A percentile compares a stretch with the other conserved stretches of the same genome.
These are phyloP conservation scores for Byasa hedistus DNA, from an alignment of 2,888 invertebrate species.

Conservation along the genomic window DNA sequence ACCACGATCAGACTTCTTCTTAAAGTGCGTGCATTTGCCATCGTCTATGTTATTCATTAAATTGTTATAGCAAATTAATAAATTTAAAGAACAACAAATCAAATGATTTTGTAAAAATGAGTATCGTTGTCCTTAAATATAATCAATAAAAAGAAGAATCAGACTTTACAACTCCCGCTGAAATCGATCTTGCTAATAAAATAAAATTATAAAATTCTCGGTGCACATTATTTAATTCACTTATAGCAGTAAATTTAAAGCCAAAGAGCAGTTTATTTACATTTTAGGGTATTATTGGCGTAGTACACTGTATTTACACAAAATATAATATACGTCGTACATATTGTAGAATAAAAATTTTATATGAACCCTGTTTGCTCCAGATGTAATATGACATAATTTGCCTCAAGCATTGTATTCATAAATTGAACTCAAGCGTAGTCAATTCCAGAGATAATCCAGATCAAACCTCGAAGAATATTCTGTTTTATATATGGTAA, in stretches of 20 bases:
- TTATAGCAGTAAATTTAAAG: neutral
- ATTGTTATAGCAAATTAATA: too few relatives aligned
- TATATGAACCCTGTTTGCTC: neutral
- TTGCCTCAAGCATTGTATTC: conserved; percentile 9
- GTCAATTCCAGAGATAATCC: neutral
- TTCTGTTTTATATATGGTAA: neutral
- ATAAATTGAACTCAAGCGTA: conserved; percentile 10
- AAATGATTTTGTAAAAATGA: too few relatives aligned
- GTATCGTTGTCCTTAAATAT: too few relatives aligned
- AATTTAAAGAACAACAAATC: too few relatives aligned
- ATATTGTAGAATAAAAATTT: neutral
- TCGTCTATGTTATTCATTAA: too few relatives aligned
- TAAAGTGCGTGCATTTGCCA: too few relatives aligned
- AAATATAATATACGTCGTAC: neutral
- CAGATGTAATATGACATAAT: conserved; percentile 6
- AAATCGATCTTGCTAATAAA: too few relatives aligned
- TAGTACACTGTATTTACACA: neutral
- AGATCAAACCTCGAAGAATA: neutral
- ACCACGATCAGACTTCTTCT: too few relatives aligned
- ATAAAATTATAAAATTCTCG: too few relatives aligned
- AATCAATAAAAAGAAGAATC: too few relatives aligned
- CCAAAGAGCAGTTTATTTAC: neutral
- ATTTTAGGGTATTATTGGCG: neutral
- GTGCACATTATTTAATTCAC: too few relatives aligned
- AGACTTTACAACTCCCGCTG: too few relatives aligned